A percentile compares a stretch with the other conserved stretches of the same genome.
Conservation (phyloP, 2,888 invertebrate species). For the Euzetes globulus region DNA sequence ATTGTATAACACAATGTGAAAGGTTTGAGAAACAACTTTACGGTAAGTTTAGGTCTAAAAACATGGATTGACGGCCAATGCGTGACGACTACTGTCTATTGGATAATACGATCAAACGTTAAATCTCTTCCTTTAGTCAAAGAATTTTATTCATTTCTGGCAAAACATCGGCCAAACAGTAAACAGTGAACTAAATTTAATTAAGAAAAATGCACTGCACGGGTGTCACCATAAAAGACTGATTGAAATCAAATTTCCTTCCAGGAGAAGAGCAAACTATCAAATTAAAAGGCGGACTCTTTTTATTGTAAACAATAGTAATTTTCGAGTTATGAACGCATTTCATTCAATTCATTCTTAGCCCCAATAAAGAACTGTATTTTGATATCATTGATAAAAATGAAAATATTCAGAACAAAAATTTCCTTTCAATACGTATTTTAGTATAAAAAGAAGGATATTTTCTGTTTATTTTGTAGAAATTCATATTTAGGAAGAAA, state of each 20-base stretch:
- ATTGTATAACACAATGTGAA: not conserved
- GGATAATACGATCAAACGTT: not conserved
- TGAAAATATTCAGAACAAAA: no score
- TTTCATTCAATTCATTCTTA: not conserved
- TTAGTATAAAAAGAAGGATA: no score
- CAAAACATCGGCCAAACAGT: not conserved
- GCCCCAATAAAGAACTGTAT: not conserved
- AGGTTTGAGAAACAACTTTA: not conserved
- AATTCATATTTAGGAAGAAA: no score
- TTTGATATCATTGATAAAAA: no score
- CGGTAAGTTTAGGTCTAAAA: not conserved
- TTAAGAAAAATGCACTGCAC: not conserved
- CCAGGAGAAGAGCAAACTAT: no score
- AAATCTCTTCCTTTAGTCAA: not conserved
- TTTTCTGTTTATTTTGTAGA: no score
- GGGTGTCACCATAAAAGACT: conserved; percentile 4
- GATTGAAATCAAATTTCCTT: not conserved
- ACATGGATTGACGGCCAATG: not conserved
- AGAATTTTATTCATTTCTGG: not conserved
- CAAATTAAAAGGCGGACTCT: conserved; percentile 5
- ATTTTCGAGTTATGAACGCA: conserved; percentile 18
- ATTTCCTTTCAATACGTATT: no score
- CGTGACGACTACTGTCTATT: not conserved
- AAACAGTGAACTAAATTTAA: conserved; percentile 13
- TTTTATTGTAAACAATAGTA: not conserved